Conservation (phyloP, 2,113 vertebrate species). For the Petaurus breviceps region DNA sequence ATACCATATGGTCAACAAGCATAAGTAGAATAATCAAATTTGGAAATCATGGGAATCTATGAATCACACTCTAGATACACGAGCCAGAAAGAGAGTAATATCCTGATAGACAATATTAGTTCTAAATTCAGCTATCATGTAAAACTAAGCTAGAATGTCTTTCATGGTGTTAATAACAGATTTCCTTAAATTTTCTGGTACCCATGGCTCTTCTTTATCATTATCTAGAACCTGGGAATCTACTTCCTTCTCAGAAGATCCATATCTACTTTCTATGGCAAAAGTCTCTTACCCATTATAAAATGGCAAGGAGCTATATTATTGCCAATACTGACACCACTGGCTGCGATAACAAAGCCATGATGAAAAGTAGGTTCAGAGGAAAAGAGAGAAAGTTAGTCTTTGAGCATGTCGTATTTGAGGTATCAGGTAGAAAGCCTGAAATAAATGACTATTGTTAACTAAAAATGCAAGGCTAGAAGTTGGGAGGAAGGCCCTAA, state of each 20-base stretch:
- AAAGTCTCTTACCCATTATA: neutral
- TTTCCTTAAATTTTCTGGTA: neutral
- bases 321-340: neutral
- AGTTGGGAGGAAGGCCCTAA: neutral
- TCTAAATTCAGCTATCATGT: neutral
- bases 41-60: neutral
- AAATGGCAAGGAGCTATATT: neutral
- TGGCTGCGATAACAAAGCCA: neutral
- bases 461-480: neutral
- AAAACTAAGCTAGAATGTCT: neutral
- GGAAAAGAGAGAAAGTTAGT: neutral
- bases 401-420: slow-evolving; percentile 4
- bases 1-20: neutral
- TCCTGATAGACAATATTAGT: neutral
- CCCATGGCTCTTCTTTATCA: neutral
- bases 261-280: neutral
- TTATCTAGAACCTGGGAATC: neutral
- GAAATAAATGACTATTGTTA: neutral
- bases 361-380: neutral
- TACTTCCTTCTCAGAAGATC: neutral
- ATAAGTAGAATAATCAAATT: neutral
- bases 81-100: neutral
- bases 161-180: neutral
- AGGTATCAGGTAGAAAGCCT: neutral
- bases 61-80: neutral